These are phyloP conservation scores for Phortica variegata DNA, from an alignment of 1,140 invertebrate genomes.

Conservation along the genomic window DNA sequence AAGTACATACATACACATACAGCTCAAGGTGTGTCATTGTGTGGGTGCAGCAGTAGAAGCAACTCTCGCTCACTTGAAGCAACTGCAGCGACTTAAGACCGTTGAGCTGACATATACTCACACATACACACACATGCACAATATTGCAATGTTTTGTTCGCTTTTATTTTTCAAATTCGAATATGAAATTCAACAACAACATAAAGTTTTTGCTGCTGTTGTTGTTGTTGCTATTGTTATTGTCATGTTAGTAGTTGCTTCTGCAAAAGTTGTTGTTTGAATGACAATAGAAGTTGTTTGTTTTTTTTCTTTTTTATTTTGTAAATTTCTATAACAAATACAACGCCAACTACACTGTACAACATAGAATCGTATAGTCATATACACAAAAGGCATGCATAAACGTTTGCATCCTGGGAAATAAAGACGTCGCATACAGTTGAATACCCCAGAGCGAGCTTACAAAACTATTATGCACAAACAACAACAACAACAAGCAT, in stretches of 20 bases:
- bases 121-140: slow-evolving; percentile 1
- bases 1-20: too few relatives aligned
- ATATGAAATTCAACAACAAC: slow-evolving; percentile 53
- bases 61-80: slow-evolving; percentile 8
- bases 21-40: slow-evolving; percentile 13
- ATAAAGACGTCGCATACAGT: slow-evolving; percentile 49
- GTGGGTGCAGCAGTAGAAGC: slow-evolving; percentile 8
- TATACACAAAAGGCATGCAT: slow-evolving; percentile 1
- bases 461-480: slow-evolving; percentile 53
- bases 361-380: background rate
- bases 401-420: slow-evolving; percentile 30
- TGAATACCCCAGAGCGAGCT: slow-evolving; percentile 50
- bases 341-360: slow-evolving; percentile 26
- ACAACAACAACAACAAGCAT: slow-evolving; percentile 26
- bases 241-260: slow-evolving; percentile 5
- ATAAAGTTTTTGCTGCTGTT: slow-evolving; percentile 42
- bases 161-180: slow-evolving; percentile 41
- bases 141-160: slow-evolving; percentile 22
- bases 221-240: slow-evolving; percentile 27
- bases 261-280: slow-evolving; percentile 8
- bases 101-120: background rate
- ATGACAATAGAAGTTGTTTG: slow-evolving; percentile 15
- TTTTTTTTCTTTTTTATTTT: slow-evolving; percentile 25
- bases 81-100: background rate
- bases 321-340: slow-evolving; percentile 50